phyloP scores from a whole-genome alignment of 2,797 vertebrate species.

The Eospalax fontanierii region DNA sequence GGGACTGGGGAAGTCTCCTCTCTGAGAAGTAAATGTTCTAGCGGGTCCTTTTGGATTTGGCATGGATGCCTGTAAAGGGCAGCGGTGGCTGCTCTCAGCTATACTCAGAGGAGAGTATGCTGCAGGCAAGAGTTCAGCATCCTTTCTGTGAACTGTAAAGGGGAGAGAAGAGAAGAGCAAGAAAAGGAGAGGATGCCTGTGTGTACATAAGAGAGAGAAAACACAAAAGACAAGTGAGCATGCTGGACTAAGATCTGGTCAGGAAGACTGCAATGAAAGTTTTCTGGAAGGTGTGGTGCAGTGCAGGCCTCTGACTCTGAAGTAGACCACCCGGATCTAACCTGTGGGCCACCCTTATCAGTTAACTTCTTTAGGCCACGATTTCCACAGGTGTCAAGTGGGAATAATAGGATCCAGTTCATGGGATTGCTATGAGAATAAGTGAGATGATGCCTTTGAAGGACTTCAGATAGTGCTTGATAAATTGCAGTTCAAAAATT shows the following conservation, averaged over 20 bases:
- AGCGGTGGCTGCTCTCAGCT: not conserved
- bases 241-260: not conserved
- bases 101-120: not conserved
- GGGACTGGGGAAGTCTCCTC: not conserved
- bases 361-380: not conserved
- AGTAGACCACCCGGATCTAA: not conserved
- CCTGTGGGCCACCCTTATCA: not conserved
- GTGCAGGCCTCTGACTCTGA: not conserved
- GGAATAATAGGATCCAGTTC: not conserved
- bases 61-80: not conserved
- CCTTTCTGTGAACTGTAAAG: not conserved
- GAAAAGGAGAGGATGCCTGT: not conserved
- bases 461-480: not conserved
- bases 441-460: not conserved
- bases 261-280: not conserved
- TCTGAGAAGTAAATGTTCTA: not conserved
- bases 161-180: not conserved
- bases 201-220: not conserved
- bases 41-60: not conserved
- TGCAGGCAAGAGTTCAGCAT: not conserved
- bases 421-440: not conserved
- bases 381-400: conserved; percentile 20
- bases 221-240: not conserved
- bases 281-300: not conserved
- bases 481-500: not conserved